Conservation (phyloP, 2,113 vertebrate species). For the Nanorana parkeri region DNA sequence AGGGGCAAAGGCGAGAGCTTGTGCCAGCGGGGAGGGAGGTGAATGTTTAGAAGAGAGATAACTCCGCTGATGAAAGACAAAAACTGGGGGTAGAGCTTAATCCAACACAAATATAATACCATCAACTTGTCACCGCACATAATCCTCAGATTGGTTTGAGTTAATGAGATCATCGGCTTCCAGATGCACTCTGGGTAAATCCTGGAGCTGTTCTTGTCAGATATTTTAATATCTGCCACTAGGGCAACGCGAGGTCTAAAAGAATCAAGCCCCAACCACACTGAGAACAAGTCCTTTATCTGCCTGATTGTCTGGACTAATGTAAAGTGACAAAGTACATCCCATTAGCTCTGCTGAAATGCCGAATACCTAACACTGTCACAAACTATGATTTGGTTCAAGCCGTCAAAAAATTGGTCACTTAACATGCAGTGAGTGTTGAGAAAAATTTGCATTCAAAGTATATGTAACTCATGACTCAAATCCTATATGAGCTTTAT, state of each 20-base stretch:
- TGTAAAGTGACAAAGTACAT: no score
- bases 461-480: no score
- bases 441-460: no score
- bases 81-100: no score
- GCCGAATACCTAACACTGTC: no score
- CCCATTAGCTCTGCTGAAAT: no score
- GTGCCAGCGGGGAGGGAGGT: not conserved
- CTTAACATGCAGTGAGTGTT: no score
- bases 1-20: not conserved
- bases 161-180: slow-evolving; percentile 14
- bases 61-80: not conserved
- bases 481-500: no score
- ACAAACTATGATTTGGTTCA: no score
- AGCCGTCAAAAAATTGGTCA: no score
- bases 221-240: not conserved
- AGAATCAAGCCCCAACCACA: not conserved
- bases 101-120: slow-evolving; percentile 3
- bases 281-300: no score
- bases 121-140: not conserved
- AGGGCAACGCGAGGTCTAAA: not conserved
- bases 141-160: slow-evolving; percentile 27
- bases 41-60: not conserved
- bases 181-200: slow-evolving; percentile 5
- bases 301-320: no score
- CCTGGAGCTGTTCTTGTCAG: not conserved